Percentiles rank a stretch among this genome's conserved stretches.
These are phyloP conservation scores for Sitophilus oryzae DNA, from an alignment of 1,140 invertebrate species.

Conservation along the genomic window DNA sequence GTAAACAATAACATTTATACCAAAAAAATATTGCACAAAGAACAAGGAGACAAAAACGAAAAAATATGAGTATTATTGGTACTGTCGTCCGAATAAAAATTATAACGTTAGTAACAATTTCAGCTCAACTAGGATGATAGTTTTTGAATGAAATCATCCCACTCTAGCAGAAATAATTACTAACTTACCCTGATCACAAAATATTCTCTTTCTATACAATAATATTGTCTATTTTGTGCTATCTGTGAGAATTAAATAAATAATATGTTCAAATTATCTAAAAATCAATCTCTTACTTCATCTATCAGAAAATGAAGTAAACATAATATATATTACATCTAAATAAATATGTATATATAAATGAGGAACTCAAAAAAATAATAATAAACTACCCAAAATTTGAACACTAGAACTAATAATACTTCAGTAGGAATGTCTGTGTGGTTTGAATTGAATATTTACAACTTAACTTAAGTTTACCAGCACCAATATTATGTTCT, in stretches of 20 bases:
- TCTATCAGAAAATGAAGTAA: conserved; percentile 8
- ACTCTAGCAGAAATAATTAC: neutral
- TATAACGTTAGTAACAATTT: conserved; percentile 9
- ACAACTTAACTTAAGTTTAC: conserved; percentile 39
- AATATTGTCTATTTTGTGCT: conserved; percentile 33
- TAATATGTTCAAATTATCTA: neutral
- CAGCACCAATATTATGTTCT: conserved; percentile 37
- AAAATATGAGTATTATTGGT: conserved; percentile 28
- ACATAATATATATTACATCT: conserved; percentile 7
- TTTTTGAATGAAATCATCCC: neutral
- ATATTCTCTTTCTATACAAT: conserved; percentile 7
- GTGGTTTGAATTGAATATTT: conserved; percentile 32
- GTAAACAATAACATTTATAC: conserved; percentile 12
- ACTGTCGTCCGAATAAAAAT: conserved; percentile 19
- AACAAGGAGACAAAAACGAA: conserved; percentile 3
- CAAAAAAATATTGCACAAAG: conserved; percentile 21
- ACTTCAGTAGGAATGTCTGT: conserved; percentile 43
- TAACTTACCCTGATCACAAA: conserved; percentile 24
- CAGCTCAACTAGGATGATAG: neutral
- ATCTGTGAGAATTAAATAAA: conserved; percentile 18
- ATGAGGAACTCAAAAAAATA: conserved; percentile 30
- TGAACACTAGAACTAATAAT: conserved; percentile 37
- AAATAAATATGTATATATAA: conserved; percentile 6
- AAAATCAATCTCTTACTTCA: conserved; percentile 8
- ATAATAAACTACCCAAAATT: conserved; percentile 11